Evolutionary conservation across 2,113 vertebrate genomes (phyloP), one percentile per base, ranked within the genome.

Genomic region (Mungos mungo): DNA sequence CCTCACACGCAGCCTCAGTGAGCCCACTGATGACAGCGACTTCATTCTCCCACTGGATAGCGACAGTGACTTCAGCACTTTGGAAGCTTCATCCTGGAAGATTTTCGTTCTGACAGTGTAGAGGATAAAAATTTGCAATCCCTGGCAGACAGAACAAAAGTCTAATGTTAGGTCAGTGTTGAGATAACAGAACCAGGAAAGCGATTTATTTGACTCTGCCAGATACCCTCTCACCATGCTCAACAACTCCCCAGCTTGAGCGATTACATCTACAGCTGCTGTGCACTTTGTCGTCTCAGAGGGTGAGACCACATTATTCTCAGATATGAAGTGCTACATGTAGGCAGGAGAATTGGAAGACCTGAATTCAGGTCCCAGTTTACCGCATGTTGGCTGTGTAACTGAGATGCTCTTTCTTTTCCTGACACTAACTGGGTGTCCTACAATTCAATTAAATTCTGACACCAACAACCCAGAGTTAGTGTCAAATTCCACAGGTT

Each of bases 51-150:
- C 81, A 25, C 45, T 0, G 0, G 96, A 82, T 1, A 65, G 90
- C 0, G n/a, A 52, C 15, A 98, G 35, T 13, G 47, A 27, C 27
- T 7, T 76, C 95, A 97, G 38, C 18, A 97, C 3, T 96, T 97
- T 12, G 0, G 95, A 96, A 96, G 93, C 33, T 54, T 98, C 90
- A 25, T 29, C 96, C 96, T 93, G 97, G 91, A 98, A 98, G 84
- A 95, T 7, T 86, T 94, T 68, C 74, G 97, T 96, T 97, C 79
- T 98, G 76, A 98, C 90, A n/a, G 96, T 97, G 11, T 98, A 80
- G 16, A 98, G 71, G 84, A 98, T 52, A 93, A 98, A 98, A 93
- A 98, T 98, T 97, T 98, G 98, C 57, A 98, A 47, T 83, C 97
- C 98, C 95, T 98, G 91, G 90, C 68, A 95, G 41, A 72, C 2